Conservation (phyloP, 2,113 vertebrate genomes). For the Delphinus delphis region DNA sequence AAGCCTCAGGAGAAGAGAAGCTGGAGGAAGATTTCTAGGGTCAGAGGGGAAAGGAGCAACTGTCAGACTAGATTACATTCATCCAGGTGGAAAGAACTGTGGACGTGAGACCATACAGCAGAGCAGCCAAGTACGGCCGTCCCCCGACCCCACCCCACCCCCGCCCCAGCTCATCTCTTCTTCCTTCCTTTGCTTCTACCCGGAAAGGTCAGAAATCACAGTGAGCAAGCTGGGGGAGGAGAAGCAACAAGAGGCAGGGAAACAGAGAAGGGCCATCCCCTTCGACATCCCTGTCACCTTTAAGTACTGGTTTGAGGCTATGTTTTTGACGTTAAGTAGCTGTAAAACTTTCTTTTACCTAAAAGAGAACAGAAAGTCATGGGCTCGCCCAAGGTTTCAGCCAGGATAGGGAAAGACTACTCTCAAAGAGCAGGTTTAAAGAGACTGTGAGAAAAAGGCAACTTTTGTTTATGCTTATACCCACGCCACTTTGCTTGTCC, state of each 20-base stretch:
- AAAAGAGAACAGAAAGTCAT: not conserved
- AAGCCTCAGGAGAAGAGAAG: not conserved
- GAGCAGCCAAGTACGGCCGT: not conserved
- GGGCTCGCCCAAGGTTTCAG: not conserved
- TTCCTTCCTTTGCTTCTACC: not conserved
- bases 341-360: not conserved
- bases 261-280: not conserved
- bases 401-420: not conserved
- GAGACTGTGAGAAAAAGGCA: not conserved
- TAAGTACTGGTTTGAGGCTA: not conserved
- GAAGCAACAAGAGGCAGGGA: not conserved
- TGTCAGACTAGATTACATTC: not conserved
- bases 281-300: not conserved
- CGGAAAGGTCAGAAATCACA: not conserved
- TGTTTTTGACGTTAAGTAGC: not conserved
- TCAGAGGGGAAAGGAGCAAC: not conserved
- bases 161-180: not conserved
- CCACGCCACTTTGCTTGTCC: not conserved
- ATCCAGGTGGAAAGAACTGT: not conserved
- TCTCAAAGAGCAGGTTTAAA: not conserved
- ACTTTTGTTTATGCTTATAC: not conserved
- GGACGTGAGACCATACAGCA: not conserved
- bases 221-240: not conserved
- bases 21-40: not conserved
- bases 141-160: no score